phyloP scores from a whole-genome alignment of 1,140 invertebrate species.

The Macrobrachium nipponense region DNA sequence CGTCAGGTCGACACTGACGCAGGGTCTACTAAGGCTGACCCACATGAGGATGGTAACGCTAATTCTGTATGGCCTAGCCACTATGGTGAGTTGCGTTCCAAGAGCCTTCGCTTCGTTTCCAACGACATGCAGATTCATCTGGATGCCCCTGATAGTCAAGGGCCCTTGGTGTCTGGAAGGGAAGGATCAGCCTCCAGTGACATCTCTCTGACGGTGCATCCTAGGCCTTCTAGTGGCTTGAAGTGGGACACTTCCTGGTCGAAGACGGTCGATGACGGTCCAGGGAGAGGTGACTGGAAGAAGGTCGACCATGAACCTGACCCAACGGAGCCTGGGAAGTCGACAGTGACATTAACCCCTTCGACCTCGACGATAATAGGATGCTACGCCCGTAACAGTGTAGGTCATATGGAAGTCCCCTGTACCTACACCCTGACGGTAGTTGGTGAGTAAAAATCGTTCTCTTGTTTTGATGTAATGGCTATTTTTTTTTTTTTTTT shows the following conservation, averaged over 20 bases:
- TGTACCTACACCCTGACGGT: slow-evolving; percentile 55
- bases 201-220: not conserved
- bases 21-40: no score
- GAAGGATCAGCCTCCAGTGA: no score
- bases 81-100: no score
- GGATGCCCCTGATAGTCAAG: no score
- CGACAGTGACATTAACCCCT: slow-evolving; percentile 49
- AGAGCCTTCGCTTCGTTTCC: no score
- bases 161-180: no score
- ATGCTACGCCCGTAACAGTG: slow-evolving; percentile 51
- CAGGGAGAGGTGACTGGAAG: not conserved
- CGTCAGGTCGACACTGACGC: no score
- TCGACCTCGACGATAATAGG: slow-evolving; percentile 46
- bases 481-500: no score
- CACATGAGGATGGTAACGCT: no score
- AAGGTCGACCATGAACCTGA: slow-evolving; percentile 16
- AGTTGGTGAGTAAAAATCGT: slow-evolving; percentile 43
- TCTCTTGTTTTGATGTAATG: not conserved
- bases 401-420: slow-evolving; percentile 50
- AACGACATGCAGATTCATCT: no score
- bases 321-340: not conserved
- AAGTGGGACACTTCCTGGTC: not conserved
- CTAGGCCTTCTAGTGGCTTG: not conserved
- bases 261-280: not conserved
- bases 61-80: no score